Conservation (phyloP, 2,888 invertebrate genomes). For the Onthophagus sagittarius region DNA sequence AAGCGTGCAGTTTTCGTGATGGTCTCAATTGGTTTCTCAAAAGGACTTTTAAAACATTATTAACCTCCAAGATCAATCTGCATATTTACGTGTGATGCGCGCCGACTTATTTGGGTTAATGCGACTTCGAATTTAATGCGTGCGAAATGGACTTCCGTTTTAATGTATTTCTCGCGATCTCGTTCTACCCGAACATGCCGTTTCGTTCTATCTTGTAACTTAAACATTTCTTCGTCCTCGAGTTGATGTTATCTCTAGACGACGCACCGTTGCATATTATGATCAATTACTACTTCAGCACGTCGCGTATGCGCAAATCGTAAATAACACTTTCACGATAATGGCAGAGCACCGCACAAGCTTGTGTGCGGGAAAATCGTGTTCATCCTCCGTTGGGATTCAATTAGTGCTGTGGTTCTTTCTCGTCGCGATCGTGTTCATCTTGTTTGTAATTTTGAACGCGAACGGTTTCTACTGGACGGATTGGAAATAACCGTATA, state of each 20-base stretch:
- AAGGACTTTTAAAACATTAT: neutral
- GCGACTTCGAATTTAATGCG: neutral
- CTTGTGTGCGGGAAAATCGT: neutral
- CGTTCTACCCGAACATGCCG: neutral
- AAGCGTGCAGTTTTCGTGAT: neutral
- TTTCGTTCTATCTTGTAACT: neutral
- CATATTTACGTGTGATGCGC: neutral
- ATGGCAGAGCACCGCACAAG: neutral
- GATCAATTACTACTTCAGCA: neutral
- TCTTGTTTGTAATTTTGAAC: neutral
- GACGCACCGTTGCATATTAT: neutral
- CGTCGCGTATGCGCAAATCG: neutral
- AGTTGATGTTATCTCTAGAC: neutral
- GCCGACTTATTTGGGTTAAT: neutral
- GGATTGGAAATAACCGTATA: neutral
- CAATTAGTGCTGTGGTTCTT: neutral
- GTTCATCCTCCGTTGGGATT: neutral
- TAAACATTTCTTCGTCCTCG: neutral
- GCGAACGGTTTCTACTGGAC: neutral
- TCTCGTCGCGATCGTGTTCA: neutral
- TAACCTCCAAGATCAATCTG: neutral
- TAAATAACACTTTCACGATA: slow-evolving; percentile 11
- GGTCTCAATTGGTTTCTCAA: neutral
- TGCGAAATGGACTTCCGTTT: neutral
- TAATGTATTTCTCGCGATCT: neutral